A percentile compares a stretch with the other conserved stretches of the same genome.
phyloP scores from a whole-genome alignment of 2,113 vertebrate genomes.

The Pteropus alecto region DNA sequence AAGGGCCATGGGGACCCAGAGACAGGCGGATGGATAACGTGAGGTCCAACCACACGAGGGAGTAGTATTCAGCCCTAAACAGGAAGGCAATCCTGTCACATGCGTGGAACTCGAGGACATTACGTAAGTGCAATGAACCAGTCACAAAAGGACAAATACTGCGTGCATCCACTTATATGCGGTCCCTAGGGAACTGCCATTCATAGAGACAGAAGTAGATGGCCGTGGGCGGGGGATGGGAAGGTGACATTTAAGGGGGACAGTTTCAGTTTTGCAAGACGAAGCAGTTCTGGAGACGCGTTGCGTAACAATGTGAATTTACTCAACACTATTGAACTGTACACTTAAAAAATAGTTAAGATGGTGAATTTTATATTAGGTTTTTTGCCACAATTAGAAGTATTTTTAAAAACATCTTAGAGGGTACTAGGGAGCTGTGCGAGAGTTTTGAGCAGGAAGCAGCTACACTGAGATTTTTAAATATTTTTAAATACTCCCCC shows the following conservation, averaged over 20 bases:
- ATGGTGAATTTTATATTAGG: background rate
- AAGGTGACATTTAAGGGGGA: no score
- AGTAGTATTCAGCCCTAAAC: background rate
- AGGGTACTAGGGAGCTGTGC: no score
- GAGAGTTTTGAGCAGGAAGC: background rate
- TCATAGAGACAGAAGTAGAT: background rate
- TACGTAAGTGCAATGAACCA: background rate
- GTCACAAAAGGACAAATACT: background rate
- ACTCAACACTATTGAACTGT: no score
- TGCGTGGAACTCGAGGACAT: background rate
- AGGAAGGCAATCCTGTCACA: background rate
- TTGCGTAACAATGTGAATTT: background rate
- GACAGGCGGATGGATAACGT: background rate
- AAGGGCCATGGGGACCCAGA: background rate
- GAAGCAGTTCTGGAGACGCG: background rate
- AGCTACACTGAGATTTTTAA: background rate
- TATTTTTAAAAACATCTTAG: background rate
- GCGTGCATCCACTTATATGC: accelerated
- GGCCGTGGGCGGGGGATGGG: accelerated
- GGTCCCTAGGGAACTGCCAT: background rate
- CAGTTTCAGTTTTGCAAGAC: background rate
- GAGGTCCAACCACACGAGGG: background rate
- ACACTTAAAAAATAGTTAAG: background rate
- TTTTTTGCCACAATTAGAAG: background rate
- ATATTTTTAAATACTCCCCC: background rate